These are phyloP conservation scores for Xanthorhoe spadicearia DNA, from an alignment of 2,888 invertebrate species.

Conservation along the genomic window DNA sequence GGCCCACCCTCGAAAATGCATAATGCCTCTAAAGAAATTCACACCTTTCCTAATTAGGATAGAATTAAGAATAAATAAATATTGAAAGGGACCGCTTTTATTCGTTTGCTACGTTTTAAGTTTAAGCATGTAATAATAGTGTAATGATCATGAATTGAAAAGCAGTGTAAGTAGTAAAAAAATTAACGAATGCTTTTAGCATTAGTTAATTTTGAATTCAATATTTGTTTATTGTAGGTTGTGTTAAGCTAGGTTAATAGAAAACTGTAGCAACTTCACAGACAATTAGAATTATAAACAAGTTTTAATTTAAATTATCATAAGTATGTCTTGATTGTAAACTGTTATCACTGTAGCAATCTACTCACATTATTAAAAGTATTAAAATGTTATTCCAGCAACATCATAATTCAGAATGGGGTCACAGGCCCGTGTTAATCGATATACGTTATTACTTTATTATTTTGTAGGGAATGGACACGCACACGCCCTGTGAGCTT, in stretches of 20 bases:
- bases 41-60: conserved; percentile 82
- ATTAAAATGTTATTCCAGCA: conserved; percentile 36
- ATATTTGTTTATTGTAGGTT: conserved; percentile 16
- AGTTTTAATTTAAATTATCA: conserved; percentile 27
- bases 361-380: conserved; percentile 35
- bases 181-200: not conserved
- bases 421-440: conserved; percentile 35
- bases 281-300: conserved; percentile 28
- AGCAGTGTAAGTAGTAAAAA: conserved; percentile 3
- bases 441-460: conserved; percentile 64
- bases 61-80: conserved; percentile 77
- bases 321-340: conserved; percentile 28
- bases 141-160: conserved; percentile 2
- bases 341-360: conserved; percentile 19
- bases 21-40: conserved; percentile 75
- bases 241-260: conserved; percentile 23
- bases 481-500: conserved; percentile 60
- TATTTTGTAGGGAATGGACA: conserved; percentile 59
- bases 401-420: conserved; percentile 32
- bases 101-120: conserved; percentile 34
- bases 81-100: conserved; percentile 62
- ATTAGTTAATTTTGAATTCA: conserved; percentile 6
- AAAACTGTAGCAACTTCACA: conserved; percentile 27
- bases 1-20: conserved; percentile 73
- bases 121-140: conserved; percentile 19